These are phyloP conservation scores for Lasioglossum leucozonium DNA, from an alignment of 2,888 invertebrate species.

Conservation along the genomic window DNA sequence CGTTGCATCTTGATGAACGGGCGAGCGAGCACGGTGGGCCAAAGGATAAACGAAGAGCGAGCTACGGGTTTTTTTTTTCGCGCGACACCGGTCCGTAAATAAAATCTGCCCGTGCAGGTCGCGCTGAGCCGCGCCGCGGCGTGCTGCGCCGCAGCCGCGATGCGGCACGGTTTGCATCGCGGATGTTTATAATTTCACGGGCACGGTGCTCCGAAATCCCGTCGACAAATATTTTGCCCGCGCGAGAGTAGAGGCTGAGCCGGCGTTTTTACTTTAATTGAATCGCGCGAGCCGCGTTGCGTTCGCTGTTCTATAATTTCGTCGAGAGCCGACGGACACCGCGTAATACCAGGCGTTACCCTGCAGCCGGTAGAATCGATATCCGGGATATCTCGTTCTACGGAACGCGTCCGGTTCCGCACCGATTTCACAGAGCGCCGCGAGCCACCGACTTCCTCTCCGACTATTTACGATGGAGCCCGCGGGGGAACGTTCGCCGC, in stretches of 20 bases:
- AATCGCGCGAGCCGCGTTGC: not conserved
- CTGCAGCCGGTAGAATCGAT: constrained; percentile 37
- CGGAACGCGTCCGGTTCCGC: constrained; percentile 15
- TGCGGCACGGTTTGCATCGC: not conserved
- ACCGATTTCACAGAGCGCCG: constrained; percentile 7
- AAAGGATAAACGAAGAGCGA: not conserved
- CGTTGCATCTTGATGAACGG: not conserved
- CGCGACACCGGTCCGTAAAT: not conserved
- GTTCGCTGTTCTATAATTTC: constrained; percentile 24
- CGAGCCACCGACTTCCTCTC: constrained; percentile 1
- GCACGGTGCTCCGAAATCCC: not conserved
- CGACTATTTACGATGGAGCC: constrained; percentile 23
- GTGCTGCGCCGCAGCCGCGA: not conserved
- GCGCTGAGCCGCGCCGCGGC: not conserved
- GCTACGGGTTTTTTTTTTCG: not conserved
- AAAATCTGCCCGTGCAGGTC: not conserved
- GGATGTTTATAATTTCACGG: not conserved
- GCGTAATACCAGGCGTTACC: constrained; percentile 29
- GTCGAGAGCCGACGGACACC: not conserved
- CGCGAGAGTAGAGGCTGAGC: not conserved
- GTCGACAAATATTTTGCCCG: constrained; percentile 7
- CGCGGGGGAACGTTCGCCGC: constrained; percentile 36
- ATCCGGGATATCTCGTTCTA: constrained; percentile 45
- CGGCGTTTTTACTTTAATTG: not conserved
- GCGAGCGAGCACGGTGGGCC: not conserved